These are phyloP conservation scores for Clistopyga incitator DNA, from an alignment of 2,888 invertebrate genomes.

Conservation along the genomic window DNA sequence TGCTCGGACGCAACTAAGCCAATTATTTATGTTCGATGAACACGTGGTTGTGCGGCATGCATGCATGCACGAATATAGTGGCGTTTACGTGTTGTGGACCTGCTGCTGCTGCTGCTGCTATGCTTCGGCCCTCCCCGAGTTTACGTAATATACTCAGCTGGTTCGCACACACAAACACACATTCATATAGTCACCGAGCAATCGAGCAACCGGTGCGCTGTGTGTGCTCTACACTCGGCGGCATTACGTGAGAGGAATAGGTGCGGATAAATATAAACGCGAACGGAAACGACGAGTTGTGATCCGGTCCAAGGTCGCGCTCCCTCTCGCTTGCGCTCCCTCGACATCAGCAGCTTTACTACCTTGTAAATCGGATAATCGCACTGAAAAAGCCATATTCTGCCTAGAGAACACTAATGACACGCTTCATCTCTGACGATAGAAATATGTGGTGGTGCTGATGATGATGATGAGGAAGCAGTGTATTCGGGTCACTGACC, in stretches of 20 bases:
- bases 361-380: background rate
- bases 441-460: constrained; percentile 18
- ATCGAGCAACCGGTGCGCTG: constrained; percentile 32
- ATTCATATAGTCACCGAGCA: background rate
- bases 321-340: constrained; percentile 31
- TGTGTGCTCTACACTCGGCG: constrained; percentile 23
- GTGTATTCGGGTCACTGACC: constrained; percentile 60
- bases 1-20: constrained; percentile 41
- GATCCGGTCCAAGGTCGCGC: constrained; percentile 68
- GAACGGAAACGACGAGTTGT: constrained; percentile 62
- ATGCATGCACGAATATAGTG: background rate
- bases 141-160: constrained; percentile 64
- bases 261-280: constrained; percentile 69
- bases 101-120: constrained; percentile 3
- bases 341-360: background rate
- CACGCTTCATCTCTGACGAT: background rate
- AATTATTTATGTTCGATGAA: constrained; percentile 46
- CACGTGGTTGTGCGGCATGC: constrained; percentile 51
- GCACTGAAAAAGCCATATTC: background rate
- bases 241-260: constrained; percentile 69
- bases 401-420: background rate
- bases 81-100: constrained; percentile 32
- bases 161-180: constrained; percentile 33
- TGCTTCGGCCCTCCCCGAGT: constrained; percentile 33
- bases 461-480: constrained; percentile 30